These are phyloP conservation scores for Drosophila ironensis DNA, from an alignment of 1,140 invertebrate species.

Conservation along the genomic window DNA sequence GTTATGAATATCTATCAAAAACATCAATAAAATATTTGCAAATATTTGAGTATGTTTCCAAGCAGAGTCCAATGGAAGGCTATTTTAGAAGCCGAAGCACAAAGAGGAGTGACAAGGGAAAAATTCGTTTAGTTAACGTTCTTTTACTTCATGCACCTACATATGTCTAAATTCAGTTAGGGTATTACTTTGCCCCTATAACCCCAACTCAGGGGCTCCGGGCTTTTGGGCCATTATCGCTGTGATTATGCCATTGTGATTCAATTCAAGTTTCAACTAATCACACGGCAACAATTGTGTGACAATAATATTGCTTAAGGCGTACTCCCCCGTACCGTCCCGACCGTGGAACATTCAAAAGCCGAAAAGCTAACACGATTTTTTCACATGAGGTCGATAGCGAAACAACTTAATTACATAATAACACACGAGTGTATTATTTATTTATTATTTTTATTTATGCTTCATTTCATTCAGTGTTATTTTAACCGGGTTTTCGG, in stretches of 20 bases:
- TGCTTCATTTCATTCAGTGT: conserved; percentile 14
- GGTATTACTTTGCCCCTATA: background rate
- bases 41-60: too few species aligned
- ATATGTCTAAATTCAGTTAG: too few species aligned
- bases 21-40: too few species aligned
- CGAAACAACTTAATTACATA: conserved; percentile 78
- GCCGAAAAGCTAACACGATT: conserved; percentile 49
- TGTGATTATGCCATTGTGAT: conserved; percentile 64
- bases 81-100: too few species aligned
- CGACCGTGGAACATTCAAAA: background rate
- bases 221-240: conserved; percentile 37
- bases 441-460: conserved; percentile 40
- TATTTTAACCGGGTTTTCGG: too few species aligned
- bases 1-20: too few species aligned
- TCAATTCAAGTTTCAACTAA: conserved; percentile 75
- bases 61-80: too few species aligned
- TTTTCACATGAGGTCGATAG: conserved; percentile 51
- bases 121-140: too few species aligned
- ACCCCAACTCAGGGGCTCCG: background rate
- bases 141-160: too few species aligned
- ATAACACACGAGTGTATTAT: conserved; percentile 36
- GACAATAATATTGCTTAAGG: conserved; percentile 67
- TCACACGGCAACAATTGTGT: conserved; percentile 67
- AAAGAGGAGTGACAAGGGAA: too few species aligned
- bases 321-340: background rate